Conservation (phyloP, 1,140 invertebrate species). For the Drosophila sp. region DNA sequence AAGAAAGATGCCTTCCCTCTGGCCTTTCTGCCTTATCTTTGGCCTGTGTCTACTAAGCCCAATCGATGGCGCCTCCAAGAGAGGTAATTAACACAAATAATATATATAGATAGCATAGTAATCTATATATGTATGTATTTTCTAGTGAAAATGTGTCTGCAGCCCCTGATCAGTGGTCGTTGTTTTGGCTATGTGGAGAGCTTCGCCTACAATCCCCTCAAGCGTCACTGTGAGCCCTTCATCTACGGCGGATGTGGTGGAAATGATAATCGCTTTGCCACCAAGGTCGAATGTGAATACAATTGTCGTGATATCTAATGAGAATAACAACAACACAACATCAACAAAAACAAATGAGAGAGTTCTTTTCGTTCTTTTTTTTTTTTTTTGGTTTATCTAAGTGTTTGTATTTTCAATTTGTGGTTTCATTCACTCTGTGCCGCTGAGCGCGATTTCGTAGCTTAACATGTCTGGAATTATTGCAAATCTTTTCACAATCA, state of each 20-base stretch:
- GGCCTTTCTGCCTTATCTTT: slow-evolving; percentile 41
- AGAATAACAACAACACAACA: slow-evolving; percentile 23
- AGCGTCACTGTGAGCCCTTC: slow-evolving; percentile 68
- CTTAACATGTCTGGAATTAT: slow-evolving; percentile 62
- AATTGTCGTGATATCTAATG: slow-evolving; percentile 86
- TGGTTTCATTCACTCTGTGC: slow-evolving; percentile 60
- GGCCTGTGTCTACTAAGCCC: slow-evolving; percentile 21
- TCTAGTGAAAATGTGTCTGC: slow-evolving; percentile 67
- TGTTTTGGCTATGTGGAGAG: slow-evolving; percentile 73
- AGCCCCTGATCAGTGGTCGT: slow-evolving; percentile 65
- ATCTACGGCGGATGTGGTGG: slow-evolving; percentile 87
- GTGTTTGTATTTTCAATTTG: slow-evolving; percentile 53
- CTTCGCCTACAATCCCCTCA: slow-evolving; percentile 70
- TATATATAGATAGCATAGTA: neutral
- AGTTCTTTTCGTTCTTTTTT: neutral
- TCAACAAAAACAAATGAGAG: slow-evolving; percentile 30
- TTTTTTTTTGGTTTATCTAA: slow-evolving; percentile 21
- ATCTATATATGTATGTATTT: neutral
- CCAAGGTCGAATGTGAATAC: slow-evolving; percentile 88
- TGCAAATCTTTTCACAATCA: slow-evolving; percentile 77
- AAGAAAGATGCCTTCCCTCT: slow-evolving; percentile 39
- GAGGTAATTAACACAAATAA: slow-evolving; percentile 38
- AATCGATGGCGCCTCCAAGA: slow-evolving; percentile 54
- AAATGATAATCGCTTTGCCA: slow-evolving; percentile 91
- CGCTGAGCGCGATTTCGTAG: slow-evolving; percentile 34